phyloP scores from a whole-genome alignment of 2,113 vertebrate species.

The Hipposideros armiger region DNA sequence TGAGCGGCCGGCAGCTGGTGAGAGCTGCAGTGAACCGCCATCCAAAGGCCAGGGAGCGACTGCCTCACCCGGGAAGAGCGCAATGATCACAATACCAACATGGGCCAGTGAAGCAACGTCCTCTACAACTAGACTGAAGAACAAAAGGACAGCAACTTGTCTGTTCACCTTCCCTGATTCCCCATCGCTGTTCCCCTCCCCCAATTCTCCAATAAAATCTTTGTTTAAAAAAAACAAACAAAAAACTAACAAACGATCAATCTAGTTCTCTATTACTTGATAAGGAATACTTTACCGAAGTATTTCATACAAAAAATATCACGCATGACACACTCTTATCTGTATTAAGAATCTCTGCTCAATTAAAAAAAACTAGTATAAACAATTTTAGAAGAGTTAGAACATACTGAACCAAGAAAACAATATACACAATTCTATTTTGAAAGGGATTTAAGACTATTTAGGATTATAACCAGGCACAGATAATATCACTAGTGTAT shows the following conservation, averaged over 20 bases:
- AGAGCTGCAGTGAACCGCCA: no score
- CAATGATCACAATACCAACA: no score
- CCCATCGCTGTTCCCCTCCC: no score
- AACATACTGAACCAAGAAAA: background rate
- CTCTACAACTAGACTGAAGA: no score
- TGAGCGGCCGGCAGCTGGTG: no score
- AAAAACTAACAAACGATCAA: background rate
- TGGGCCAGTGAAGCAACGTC: no score
- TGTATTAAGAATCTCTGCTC: background rate
- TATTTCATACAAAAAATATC: slow-evolving; percentile 7
- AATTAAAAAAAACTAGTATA: background rate
- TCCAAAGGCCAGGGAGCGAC: no score
- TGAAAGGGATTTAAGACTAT: slow-evolving; percentile 37
- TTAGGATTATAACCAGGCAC: slow-evolving; percentile 20
- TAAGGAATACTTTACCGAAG: background rate
- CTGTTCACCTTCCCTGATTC: no score
- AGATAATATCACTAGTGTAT: background rate
- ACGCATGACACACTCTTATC: background rate
- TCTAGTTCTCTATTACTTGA: background rate
- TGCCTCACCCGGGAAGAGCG: no score
- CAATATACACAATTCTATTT: background rate
- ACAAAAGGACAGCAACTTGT: no score
- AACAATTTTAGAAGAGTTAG: slow-evolving; percentile 4
- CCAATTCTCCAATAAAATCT: no score
- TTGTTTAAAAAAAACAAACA: no score